Conservation (phyloP, 2,888 invertebrate genomes). For the Drosophila ezoana region DNA sequence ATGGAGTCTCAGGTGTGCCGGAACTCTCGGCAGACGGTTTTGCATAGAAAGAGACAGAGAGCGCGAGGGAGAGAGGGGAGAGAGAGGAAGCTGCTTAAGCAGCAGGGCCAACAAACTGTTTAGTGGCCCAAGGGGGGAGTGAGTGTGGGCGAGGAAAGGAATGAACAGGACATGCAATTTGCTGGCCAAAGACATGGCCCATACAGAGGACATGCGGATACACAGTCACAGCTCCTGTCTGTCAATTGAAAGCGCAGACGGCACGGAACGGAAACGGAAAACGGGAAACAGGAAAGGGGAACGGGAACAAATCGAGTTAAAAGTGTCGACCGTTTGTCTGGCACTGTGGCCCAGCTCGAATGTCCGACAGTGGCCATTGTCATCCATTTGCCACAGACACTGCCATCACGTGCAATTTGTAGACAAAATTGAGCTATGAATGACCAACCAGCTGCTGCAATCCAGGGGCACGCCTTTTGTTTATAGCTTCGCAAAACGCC, state of each 20-base stretch:
- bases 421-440: constrained; percentile 56
- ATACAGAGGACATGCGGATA: constrained; percentile 4
- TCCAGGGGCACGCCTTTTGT: constrained; percentile 41
- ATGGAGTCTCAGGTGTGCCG: constrained; percentile 56
- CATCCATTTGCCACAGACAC: constrained; percentile 36
- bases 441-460: constrained; percentile 22
- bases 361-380: constrained; percentile 34
- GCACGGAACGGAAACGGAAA: constrained; percentile 7
- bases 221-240: constrained; percentile 9
- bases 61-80: neutral
- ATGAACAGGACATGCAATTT: constrained; percentile 57
- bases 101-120: constrained; percentile 50
- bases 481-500: constrained; percentile 37
- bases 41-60: neutral
- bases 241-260: constrained; percentile 45
- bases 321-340: constrained; percentile 37
- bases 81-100: constrained; percentile 31
- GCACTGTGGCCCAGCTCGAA: constrained; percentile 23
- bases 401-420: constrained; percentile 45
- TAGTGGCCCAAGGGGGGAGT: constrained; percentile 11
- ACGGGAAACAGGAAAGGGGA: neutral
- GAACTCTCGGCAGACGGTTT: constrained; percentile 28
- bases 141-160: constrained; percentile 7
- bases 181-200: constrained; percentile 26
- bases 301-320: constrained; percentile 13